A percentile compares a stretch with the other conserved stretches of the same genome.
phyloP scores from a whole-genome alignment of 1,140 invertebrate species.

The Atta colombica region DNA sequence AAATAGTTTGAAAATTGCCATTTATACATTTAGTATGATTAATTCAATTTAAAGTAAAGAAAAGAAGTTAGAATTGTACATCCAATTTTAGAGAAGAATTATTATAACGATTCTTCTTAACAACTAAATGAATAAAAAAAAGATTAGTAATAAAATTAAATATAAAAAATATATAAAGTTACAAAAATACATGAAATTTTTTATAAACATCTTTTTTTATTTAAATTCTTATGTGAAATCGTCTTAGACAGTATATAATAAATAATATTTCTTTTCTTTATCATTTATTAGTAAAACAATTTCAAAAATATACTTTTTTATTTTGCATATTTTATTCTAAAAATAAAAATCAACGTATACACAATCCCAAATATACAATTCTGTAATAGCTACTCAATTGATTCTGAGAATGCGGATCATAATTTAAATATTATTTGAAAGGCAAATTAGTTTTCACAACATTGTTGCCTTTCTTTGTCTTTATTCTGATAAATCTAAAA shows the following conservation, averaged over 20 bases:
- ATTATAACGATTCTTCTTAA: neutral
- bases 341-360: neutral
- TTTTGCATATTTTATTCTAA: neutral
- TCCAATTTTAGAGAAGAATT: neutral
- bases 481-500: neutral
- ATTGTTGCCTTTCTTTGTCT: constrained; percentile 9
- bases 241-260: neutral
- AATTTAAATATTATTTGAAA: constrained; percentile 24
- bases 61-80: neutral
- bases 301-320: neutral
- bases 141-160: neutral
- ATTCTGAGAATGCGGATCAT: neutral
- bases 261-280: neutral
- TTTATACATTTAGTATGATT: neutral
- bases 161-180: neutral
- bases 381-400: neutral
- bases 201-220: neutral
- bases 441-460: constrained; percentile 22
- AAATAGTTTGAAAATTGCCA: neutral
- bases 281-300: constrained; percentile 3
- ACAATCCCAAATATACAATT: neutral
- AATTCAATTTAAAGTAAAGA: neutral
- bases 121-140: neutral
- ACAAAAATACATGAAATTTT: neutral
- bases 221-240: neutral